Evolutionary conservation across 2,888 invertebrate genomes (phyloP), one percentile per base, ranked within the genome.

Genomic region (Helobdella robusta): DNA sequence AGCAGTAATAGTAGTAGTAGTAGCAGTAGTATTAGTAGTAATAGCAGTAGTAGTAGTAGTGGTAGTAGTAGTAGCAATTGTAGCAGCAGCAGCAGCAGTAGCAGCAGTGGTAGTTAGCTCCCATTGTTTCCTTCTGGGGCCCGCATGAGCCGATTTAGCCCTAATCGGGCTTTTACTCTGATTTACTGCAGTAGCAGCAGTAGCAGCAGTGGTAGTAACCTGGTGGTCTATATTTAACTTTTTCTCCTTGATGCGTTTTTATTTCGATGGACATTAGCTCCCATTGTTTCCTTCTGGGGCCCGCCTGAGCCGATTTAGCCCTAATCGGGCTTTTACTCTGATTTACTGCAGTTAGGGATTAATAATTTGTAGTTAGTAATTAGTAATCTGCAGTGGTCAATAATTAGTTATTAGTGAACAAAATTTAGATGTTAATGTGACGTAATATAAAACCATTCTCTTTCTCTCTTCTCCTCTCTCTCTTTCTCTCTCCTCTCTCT

Each of bases 211-310:
- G 8, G 40, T 4, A 54, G 30, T 30, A 28, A 77, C 78, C 76
- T 68, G 78, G 78, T 20, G 77, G 74, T 67, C 73, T 75, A 4
- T 77, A 52, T 66, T 71, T 74, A 25, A 73, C 71, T 59, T 73
- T 74, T 30, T 74, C 71, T 30, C 78, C 78, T 35, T 71, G 66
- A 4, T 72, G 72, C 4, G 77, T 76, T 66, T 74, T 75, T n/a
- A 78, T 72, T 64, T 77, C 74, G 8, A 78, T 72, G 32, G 77
- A 77, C 2, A 69, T 71, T 11, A 75, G 72, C 56, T 72, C 67
- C 78, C 78, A 78, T 69, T 75, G 75, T 48, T 72, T 73, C 25
- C 77, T 68, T 25, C 28, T n/a, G 23, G 50, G 50, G n/a, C n/a
- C n/a, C n/a, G n/a, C 56, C 28, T 32, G 56, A 44, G 60, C 60